Percentiles rank a stretch among this genome's conserved stretches.
Conservation (phyloP, 2,888 invertebrate genomes). For the Amiota mariae region DNA sequence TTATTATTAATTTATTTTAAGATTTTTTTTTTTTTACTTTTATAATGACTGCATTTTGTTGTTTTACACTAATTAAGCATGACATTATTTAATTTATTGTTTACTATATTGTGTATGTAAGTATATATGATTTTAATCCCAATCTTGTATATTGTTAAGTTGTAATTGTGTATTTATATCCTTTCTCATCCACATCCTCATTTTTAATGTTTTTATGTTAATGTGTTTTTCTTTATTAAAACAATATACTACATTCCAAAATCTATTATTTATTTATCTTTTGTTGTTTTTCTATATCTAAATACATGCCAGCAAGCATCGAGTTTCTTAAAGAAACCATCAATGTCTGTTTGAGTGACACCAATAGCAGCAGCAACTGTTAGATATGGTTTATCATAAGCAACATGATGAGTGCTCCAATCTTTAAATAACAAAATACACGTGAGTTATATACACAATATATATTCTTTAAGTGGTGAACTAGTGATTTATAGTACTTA, state of each 20-base stretch:
- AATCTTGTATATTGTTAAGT: neutral
- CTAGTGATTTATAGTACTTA: slow-evolving; percentile 59
- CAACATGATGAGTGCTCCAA: slow-evolving; percentile 81
- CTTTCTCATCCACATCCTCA: neutral
- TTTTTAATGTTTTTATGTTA: neutral
- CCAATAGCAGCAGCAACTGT: slow-evolving; percentile 85
- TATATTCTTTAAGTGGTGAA: too few relatives aligned
- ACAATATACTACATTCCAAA: neutral
- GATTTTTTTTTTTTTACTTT: neutral
- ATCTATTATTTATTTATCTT: too few relatives aligned
- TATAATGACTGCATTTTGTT: slow-evolving; percentile 24
- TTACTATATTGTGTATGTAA: neutral
- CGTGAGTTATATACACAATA: too few relatives aligned
- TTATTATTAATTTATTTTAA: slow-evolving; percentile 10
- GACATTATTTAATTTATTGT: neutral
- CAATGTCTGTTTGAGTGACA: slow-evolving; percentile 79
- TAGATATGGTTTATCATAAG: slow-evolving; percentile 76
- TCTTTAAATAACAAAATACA: slow-evolving; percentile 71
- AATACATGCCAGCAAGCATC: slow-evolving; percentile 75
- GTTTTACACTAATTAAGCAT: neutral
- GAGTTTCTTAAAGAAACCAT: slow-evolving; percentile 79
- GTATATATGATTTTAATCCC: neutral
- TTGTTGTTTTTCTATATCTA: too few relatives aligned
- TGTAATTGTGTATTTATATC: slow-evolving; percentile 24
- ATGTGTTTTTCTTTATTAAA: neutral